Evolutionary conservation across 2,888 invertebrate species (phyloP).

Genomic region (Tethea ocularis): DNA sequence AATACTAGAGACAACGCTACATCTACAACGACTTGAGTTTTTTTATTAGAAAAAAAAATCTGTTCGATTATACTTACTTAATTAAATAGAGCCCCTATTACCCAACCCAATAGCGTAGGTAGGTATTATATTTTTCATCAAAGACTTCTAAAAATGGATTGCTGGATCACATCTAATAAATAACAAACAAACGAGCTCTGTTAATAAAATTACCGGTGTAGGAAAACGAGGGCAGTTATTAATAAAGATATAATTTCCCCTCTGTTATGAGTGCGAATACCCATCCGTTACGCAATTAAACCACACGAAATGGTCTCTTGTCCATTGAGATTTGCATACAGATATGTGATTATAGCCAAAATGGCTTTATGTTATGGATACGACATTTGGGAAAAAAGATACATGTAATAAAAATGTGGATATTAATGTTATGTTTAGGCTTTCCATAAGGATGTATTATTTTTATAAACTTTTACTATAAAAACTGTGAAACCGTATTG

Average conservation of each 20-base stretch:
- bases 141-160: background rate
- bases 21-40: too few relatives aligned
- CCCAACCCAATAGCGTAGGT: background rate
- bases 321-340: conserved; percentile 77
- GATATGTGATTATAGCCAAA: conserved; percentile 69
- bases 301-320: conserved; percentile 56
- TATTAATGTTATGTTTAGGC: background rate
- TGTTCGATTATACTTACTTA: too few relatives aligned
- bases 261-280: conserved; percentile 59
- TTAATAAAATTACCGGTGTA: conserved; percentile 52
- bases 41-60: too few relatives aligned
- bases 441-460: background rate
- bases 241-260: conserved; percentile 67
- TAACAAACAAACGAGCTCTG: conserved; percentile 29
- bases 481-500: too few relatives aligned
- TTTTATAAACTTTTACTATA: background rate
- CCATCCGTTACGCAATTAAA: conserved; percentile 72
- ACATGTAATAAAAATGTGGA: conserved; percentile 3
- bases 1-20: background rate
- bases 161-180: conserved; percentile 25
- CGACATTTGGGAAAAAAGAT: conserved; percentile 36
- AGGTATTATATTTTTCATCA: background rate
- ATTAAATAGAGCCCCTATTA: background rate
- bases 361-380: conserved; percentile 47
- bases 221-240: conserved; percentile 38